Percentiles rank a stretch among this genome's conserved stretches.
Evolutionary conservation across 2,113 vertebrate genomes (phyloP).

Genomic region (Climacteris rufus): DNA sequence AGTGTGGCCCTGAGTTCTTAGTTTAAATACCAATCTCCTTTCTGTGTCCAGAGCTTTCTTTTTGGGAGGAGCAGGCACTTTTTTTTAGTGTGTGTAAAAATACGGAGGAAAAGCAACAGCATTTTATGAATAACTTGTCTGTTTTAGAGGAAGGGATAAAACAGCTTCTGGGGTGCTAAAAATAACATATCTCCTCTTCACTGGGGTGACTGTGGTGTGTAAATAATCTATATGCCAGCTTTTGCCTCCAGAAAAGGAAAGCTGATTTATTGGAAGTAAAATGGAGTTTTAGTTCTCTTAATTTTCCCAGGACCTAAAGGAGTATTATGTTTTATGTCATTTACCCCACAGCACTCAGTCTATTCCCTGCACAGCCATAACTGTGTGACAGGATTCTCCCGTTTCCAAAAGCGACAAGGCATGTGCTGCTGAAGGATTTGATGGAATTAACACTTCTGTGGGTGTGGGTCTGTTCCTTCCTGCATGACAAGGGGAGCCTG

Average conservation of each 20-base stretch:
- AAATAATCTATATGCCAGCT: neutral
- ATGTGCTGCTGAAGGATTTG: neutral
- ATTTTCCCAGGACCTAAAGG: neutral
- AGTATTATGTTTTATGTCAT: neutral
- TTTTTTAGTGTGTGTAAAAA: neutral
- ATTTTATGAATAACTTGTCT: neutral
- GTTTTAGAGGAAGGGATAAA: neutral
- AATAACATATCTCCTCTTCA: neutral
- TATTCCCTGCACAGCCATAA: neutral
- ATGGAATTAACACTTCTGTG: neutral
- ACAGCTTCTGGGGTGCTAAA: neutral
- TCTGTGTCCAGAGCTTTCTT: neutral
- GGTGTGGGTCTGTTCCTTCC: neutral
- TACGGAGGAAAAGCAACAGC: neutral
- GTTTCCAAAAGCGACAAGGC: neutral
- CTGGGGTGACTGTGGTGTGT: neutral
- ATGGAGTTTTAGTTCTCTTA: neutral
- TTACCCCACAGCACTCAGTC: neutral
- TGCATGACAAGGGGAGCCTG: fast-evolving
- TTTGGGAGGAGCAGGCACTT: neutral
- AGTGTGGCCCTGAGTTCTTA: neutral
- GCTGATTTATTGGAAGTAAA: neutral
- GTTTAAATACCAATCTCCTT: neutral
- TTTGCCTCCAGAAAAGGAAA: neutral
- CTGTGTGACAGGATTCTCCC: neutral